Conservation (phyloP, 2,888 invertebrate genomes). For the Odontothrips loti region DNA sequence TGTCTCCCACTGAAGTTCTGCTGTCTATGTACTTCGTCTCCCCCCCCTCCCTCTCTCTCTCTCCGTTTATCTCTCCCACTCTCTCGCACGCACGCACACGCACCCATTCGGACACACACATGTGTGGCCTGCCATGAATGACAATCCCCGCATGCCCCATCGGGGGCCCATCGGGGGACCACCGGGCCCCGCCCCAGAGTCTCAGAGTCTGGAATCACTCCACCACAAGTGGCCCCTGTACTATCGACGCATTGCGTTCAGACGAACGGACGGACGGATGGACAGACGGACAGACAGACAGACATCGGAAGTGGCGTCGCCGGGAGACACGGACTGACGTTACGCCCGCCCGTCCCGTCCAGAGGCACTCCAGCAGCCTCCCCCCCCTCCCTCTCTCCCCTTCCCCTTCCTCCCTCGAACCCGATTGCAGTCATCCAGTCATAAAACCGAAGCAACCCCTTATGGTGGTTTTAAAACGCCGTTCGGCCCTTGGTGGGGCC, state of each 20-base stretch:
- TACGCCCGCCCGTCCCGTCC: neutral
- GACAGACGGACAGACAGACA: neutral
- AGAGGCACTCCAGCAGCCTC: neutral
- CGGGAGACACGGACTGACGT: neutral
- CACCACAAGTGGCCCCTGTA: slow-evolving; percentile 8
- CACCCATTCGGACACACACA: neutral
- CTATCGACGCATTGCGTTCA: neutral
- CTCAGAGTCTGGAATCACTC: slow-evolving; percentile 16
- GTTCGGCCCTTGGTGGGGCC: neutral
- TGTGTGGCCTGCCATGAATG: slow-evolving; percentile 21
- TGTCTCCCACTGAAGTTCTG: neutral
- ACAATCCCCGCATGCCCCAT: slow-evolving; percentile 1
- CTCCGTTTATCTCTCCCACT: neutral
- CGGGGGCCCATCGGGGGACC: neutral
- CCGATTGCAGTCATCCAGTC: neutral
- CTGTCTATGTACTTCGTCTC: neutral
- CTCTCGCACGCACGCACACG: neutral
- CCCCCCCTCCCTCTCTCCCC: neutral
- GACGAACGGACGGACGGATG: neutral
- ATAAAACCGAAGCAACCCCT: slow-evolving; percentile 18
- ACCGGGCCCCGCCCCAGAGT: neutral
- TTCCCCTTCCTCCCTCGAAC: neutral
- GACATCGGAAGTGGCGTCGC: slow-evolving; percentile 15
- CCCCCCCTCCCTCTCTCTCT: neutral
- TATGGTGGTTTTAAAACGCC: slow-evolving; percentile 10